Evolutionary conservation across 2,888 invertebrate species (phyloP), one percentile per base, ranked within the genome.

Genomic region (Alloplasta piceator): DNA sequence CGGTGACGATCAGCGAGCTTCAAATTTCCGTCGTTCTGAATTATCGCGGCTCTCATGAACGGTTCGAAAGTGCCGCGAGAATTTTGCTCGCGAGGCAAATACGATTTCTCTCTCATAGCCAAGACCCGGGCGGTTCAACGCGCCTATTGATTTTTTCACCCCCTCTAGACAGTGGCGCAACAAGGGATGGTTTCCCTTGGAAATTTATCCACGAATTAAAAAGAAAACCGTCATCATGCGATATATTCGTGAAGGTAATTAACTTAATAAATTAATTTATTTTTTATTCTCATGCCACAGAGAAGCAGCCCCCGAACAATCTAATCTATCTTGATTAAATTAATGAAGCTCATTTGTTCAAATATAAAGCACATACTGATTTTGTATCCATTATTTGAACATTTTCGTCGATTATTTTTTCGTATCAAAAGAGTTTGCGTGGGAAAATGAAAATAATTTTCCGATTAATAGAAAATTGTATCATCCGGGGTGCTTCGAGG

Each of bases 81-180:
- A 26, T 2, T 26, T 26, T 68, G 64, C 80, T 77, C 77, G 64
- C 38, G 64, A 10, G 81, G 81, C 81, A 81, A 81, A 78, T 74
- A 74, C 81, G 81, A 81, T 81, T 81, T 78, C 67, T 36, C 16
- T 74, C 26, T 26, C 52, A 68, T 64, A 58, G 58, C 26, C 10
- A 26, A 56, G 36, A 26, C 26, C 10, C 66, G 38, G 50, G 6
- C 41, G 60, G 41, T 39, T n/a, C 46, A 55, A 9, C 60, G 68
- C 48, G 66, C 9, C 52, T 81, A 81, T 81, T 78, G 81, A 81
- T 81, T 81, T 81, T 50, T 64, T 60, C 74, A 43, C 77, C 78
- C 70, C 43, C 58, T 67, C 12, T 9, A 12, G 4, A 48, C 81
- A 81, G 81, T 68, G 14, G 46, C 81, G 81, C 55, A 66, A 12